phyloP scores from a whole-genome alignment of 2,797 vertebrate species.

The Anisognathus igniventris region DNA sequence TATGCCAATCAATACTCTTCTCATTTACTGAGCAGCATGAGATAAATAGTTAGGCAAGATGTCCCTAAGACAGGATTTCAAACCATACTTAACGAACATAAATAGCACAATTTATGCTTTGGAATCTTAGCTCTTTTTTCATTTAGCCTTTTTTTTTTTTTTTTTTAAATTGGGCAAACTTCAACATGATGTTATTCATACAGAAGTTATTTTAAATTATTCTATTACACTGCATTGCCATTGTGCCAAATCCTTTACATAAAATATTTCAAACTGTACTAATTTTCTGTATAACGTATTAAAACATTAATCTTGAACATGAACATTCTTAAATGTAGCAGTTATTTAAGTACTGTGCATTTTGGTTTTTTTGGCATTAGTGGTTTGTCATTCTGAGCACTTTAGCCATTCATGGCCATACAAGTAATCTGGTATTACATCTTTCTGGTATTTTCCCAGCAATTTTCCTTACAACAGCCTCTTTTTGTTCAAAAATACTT shows the following conservation, averaged over 20 bases:
- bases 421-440: neutral
- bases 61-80: constrained; percentile 73
- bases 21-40: constrained; percentile 83
- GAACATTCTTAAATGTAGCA: neutral
- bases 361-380: neutral
- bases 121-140: constrained; percentile 67
- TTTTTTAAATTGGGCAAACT: constrained; percentile 8
- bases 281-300: neutral
- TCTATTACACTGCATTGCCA: neutral
- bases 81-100: constrained; percentile 80
- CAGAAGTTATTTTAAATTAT: constrained; percentile 44
- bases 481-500: neutral
- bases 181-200: constrained; percentile 9
- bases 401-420: neutral
- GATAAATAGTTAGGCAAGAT: constrained; percentile 77
- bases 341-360: neutral
- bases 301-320: neutral
- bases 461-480: neutral
- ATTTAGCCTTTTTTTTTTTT: neutral
- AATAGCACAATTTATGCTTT: constrained; percentile 78
- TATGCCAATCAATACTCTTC: constrained; percentile 92
- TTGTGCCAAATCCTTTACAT: neutral
- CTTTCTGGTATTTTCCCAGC: neutral
- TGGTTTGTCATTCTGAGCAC: neutral
- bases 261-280: constrained; percentile 17